A percentile compares a stretch with the other conserved stretches of the same genome.
phyloP scores from a whole-genome alignment of 2,797 vertebrate species.

The Gymnoscopelus braueri region DNA sequence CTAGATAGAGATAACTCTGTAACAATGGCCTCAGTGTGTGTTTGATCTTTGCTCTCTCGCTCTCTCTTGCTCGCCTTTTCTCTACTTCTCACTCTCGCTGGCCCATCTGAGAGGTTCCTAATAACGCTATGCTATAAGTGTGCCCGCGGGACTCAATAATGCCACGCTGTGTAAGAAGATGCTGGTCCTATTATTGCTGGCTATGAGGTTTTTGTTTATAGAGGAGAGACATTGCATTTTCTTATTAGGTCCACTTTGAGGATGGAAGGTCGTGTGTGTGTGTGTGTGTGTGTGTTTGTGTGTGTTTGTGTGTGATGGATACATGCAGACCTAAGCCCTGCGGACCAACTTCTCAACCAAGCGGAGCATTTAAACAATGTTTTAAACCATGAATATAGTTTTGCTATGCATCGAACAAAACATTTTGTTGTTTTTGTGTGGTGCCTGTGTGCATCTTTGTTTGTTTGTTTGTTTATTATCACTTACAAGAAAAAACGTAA shows the following conservation, averaged over 20 bases:
- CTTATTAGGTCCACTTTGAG: slow-evolving; percentile 51
- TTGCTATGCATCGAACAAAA: too few relatives aligned
- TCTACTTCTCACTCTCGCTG: slow-evolving; percentile 22
- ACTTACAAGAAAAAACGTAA: too few relatives aligned
- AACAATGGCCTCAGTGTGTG: slow-evolving; percentile 56
- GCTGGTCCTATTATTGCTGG: slow-evolving; percentile 63
- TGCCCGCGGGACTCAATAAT: slow-evolving; percentile 77
- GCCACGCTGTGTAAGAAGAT: slow-evolving; percentile 52
- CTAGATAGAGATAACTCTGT: slow-evolving; percentile 40
- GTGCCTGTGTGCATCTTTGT: too few relatives aligned
- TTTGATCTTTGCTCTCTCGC: slow-evolving; percentile 46
- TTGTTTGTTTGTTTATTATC: too few relatives aligned
- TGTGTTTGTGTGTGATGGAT: slow-evolving; percentile 1
- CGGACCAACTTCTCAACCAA: neutral
- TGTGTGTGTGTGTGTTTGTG: slow-evolving; percentile 12
- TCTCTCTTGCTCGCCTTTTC: slow-evolving; percentile 2
- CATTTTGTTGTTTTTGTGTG: too few relatives aligned
- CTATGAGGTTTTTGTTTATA: slow-evolving; percentile 68
- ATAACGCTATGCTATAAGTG: slow-evolving; percentile 70
- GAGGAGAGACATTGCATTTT: slow-evolving; percentile 65
- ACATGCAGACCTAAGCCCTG: too few relatives aligned
- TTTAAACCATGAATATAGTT: too few relatives aligned
- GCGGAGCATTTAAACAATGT: too few relatives aligned
- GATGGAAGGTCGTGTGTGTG: neutral
- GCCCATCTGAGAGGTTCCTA: slow-evolving; percentile 52